Conservation (phyloP, 2,113 vertebrate genomes). For the chimpanzee (Pan troglodytes) region NHGRI_mPanTro3-v2.1_pri NC_072421.2:82952501-82953000, state of each 20-base stretch:
- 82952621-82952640: background rate
- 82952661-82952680: background rate
- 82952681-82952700: background rate
- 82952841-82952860: background rate
- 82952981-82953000: background rate
- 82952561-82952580: background rate
- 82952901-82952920: background rate
- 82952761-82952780: background rate
- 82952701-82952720: background rate
- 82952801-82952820: background rate
- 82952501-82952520: background rate
- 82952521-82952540: background rate
- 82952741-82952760: background rate
- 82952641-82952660: background rate
- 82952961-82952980: background rate
- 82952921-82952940: background rate
- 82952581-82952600: background rate
- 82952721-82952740: background rate
- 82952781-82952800: background rate
- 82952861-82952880: background rate
- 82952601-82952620: background rate
- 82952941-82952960: background rate
- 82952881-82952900: background rate
- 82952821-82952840: background rate
- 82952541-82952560: background rate